Conservation (phyloP, 2,888 invertebrate genomes). For the Diplolepis rosae region DNA sequence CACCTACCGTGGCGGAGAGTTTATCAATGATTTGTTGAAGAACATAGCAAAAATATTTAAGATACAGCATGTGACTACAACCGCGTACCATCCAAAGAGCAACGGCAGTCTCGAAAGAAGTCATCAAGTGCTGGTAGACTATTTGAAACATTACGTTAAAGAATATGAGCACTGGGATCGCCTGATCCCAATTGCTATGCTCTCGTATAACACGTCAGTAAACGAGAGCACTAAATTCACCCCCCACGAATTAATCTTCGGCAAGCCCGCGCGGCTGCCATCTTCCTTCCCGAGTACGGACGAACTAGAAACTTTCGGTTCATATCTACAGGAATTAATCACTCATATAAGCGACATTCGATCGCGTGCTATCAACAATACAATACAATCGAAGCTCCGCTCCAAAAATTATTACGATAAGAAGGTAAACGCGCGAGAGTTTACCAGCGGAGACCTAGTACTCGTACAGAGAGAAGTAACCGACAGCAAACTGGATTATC, state of each 20-base stretch:
- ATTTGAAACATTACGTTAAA: no score
- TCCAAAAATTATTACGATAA: constrained; percentile 8
- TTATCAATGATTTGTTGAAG: constrained; percentile 32
- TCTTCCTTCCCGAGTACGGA: constrained; percentile 21
- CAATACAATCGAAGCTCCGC: background rate
- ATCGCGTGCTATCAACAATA: background rate
- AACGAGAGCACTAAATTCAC: no score
- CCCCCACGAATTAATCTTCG: no score
- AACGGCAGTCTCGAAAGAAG: constrained; percentile 37
- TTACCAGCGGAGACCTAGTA: background rate
- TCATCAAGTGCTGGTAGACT: no score
- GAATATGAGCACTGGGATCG: no score
- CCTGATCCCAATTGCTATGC: no score
- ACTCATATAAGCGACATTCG: background rate
- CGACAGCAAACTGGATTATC: background rate
- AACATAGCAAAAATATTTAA: constrained; percentile 37
- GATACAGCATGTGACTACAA: constrained; percentile 35
- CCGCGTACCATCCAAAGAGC: constrained; percentile 34
- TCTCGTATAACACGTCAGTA: no score
- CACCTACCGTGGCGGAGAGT: constrained; percentile 26
- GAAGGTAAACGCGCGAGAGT: background rate
- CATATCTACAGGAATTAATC: constrained; percentile 4
- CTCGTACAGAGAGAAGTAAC: background rate
- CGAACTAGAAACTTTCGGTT: constrained; percentile 25
- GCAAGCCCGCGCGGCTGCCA: constrained; percentile 31